Percentiles rank a stretch among this genome's conserved stretches.
Evolutionary conservation across 2,888 invertebrate genomes (phyloP).

Genomic region (Teinopalpus imperialis): DNA sequence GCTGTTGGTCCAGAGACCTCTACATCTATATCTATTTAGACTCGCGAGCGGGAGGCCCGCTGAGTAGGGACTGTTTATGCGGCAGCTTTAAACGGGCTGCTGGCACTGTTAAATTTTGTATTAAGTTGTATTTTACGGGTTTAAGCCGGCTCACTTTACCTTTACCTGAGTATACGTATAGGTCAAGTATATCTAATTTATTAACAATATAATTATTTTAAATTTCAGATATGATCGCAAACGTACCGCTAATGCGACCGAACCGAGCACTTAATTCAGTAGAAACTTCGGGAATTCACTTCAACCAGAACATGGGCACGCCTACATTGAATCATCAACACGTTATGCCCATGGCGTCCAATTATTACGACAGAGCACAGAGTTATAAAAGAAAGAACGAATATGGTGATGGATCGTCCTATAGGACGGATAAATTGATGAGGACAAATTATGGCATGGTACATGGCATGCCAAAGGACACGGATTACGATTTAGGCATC

Average conservation of each 20-base stretch:
- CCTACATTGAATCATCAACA: conserved; percentile 50
- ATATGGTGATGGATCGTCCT: conserved; percentile 61
- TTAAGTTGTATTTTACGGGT: too few species aligned
- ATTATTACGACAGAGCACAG: conserved; percentile 63
- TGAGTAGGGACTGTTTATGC: too few species aligned
- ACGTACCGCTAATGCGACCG: conserved; percentile 61
- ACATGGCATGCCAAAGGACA: conserved; percentile 53
- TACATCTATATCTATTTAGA: too few species aligned
- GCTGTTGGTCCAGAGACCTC: too few species aligned
- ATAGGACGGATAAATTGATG: conserved; percentile 71
- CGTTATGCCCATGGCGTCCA: conserved; percentile 55
- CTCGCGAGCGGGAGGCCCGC: too few species aligned
- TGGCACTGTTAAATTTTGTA: too few species aligned
- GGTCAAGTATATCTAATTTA: too few species aligned
- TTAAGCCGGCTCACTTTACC: too few species aligned
- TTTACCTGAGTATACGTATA: too few species aligned
- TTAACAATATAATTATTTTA: background rate
- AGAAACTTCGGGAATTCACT: conserved; percentile 68
- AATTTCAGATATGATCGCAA: conserved; percentile 61
- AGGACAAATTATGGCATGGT: conserved; percentile 62
- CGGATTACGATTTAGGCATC: conserved; percentile 51
- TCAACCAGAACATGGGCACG: conserved; percentile 53
- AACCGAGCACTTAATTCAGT: conserved; percentile 58
- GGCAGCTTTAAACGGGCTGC: too few species aligned
- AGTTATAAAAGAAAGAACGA: conserved; percentile 69